Conservation (phyloP, 2,888 invertebrate species). For the Eulithis testata region DNA sequence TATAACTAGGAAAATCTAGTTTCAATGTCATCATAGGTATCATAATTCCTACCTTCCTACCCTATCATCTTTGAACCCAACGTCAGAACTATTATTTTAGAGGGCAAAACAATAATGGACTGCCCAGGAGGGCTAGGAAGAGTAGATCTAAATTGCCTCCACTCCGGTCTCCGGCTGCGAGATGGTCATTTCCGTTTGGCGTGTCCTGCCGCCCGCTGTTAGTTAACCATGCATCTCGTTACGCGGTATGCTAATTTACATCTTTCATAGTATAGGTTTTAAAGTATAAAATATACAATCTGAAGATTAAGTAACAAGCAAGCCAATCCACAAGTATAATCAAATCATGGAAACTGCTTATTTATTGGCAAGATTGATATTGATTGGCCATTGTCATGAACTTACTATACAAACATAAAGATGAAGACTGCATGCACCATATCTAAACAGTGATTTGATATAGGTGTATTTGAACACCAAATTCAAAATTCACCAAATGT, state of each 20-base stretch:
- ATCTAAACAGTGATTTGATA: background rate
- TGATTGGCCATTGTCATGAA: conserved; percentile 2
- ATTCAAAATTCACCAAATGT: no score
- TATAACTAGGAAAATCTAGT: background rate
- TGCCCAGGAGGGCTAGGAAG: conserved; percentile 47
- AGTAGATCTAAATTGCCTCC: conserved; percentile 55
- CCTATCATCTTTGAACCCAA: conserved; percentile 8
- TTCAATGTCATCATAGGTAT: conserved; percentile 3
- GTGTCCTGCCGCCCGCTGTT: conserved; percentile 56
- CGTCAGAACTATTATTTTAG: conserved; percentile 28
- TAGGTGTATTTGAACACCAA: no score
- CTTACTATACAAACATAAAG: no score
- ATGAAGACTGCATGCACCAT: background rate
- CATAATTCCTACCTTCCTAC: background rate
- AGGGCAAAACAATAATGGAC: conserved; percentile 46
- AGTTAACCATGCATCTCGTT: conserved; percentile 49
- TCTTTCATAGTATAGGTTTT: conserved; percentile 26
- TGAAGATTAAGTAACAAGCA: background rate
- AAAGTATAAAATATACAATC: conserved; percentile 20
- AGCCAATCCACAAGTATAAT: background rate
- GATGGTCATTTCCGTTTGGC: conserved; percentile 71
- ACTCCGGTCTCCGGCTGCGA: conserved; percentile 58
- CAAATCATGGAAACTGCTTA: conserved; percentile 15
- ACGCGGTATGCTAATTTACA: conserved; percentile 31
- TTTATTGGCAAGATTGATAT: conserved; percentile 9